Evolutionary conservation across 2,797 vertebrate species (phyloP).

Genomic region (Sebastiscus albofasciatus): DNA sequence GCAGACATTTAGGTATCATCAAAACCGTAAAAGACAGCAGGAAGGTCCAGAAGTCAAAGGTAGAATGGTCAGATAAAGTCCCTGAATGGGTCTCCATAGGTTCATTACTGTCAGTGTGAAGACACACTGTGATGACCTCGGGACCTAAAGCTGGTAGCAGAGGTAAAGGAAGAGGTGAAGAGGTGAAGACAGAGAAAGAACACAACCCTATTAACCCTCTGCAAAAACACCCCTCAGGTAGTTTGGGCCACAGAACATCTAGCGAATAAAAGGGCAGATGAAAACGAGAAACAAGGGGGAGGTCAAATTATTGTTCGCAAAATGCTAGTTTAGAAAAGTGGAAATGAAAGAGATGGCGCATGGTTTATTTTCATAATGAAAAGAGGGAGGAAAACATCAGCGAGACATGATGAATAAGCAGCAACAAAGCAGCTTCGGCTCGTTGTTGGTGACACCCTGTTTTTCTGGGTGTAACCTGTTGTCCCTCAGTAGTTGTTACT

Average conservation of each 20-base stretch:
- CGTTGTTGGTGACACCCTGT: slow-evolving; percentile 65
- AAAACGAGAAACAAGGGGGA: slow-evolving; percentile 18
- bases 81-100: slow-evolving; percentile 10
- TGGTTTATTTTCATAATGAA: slow-evolving; percentile 51
- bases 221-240: slow-evolving; percentile 43
- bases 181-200: slow-evolving; percentile 46
- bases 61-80: slow-evolving; percentile 55
- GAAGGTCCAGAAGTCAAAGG: slow-evolving; percentile 61
- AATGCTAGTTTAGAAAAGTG: slow-evolving; percentile 43
- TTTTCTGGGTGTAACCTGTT: slow-evolving; percentile 70
- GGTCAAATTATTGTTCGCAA: slow-evolving; percentile 38
- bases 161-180: slow-evolving; percentile 43
- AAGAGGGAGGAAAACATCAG: slow-evolving; percentile 56
- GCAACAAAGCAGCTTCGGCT: slow-evolving; percentile 42
- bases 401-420: slow-evolving; percentile 62
- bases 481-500: slow-evolving; percentile 60
- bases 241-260: slow-evolving; percentile 39
- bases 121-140: slow-evolving; percentile 64
- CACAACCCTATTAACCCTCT: slow-evolving; percentile 55
- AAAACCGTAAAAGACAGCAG: slow-evolving; percentile 50
- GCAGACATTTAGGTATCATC: slow-evolving; percentile 68
- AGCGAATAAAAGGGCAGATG: slow-evolving; percentile 41
- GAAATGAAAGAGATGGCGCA: slow-evolving; percentile 42
- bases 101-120: slow-evolving; percentile 58
- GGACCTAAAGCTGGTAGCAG: slow-evolving; percentile 65